Evolutionary conservation across 2,113 vertebrate genomes (phyloP).

Genomic region (Antechinus stuartii): DNA sequence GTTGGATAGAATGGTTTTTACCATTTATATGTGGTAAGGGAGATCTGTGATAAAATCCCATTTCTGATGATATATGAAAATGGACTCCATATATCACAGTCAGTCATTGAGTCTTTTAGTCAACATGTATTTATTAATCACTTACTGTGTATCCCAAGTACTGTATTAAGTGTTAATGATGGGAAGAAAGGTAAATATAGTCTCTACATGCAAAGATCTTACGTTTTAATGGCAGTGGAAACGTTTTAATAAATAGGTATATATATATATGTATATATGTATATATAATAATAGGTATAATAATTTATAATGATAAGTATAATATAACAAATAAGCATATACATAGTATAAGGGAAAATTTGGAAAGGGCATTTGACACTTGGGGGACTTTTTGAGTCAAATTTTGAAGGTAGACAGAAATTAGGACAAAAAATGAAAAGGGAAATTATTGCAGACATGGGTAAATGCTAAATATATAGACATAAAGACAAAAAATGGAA

Average conservation of each 20-base stretch:
- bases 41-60: neutral
- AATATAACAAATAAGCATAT: neutral
- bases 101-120: neutral
- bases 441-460: neutral
- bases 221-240: neutral
- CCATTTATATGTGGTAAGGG: neutral
- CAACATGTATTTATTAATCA: neutral
- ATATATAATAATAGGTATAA: no score
- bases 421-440: no score
- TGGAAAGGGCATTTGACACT: neutral
- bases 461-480: neutral
- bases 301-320: no score
- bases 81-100: neutral
- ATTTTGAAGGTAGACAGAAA: neutral
- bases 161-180: neutral
- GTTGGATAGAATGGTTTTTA: neutral
- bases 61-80: neutral
- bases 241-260: neutral
- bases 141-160: neutral
- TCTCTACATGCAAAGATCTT: neutral
- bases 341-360: neutral
- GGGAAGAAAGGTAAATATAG: neutral
- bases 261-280: no score
- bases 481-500: neutral
- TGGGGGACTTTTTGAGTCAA: neutral